These are phyloP conservation scores for Trogon melanurus DNA, from an alignment of 2,113 vertebrate species.

Conservation along the genomic window DNA sequence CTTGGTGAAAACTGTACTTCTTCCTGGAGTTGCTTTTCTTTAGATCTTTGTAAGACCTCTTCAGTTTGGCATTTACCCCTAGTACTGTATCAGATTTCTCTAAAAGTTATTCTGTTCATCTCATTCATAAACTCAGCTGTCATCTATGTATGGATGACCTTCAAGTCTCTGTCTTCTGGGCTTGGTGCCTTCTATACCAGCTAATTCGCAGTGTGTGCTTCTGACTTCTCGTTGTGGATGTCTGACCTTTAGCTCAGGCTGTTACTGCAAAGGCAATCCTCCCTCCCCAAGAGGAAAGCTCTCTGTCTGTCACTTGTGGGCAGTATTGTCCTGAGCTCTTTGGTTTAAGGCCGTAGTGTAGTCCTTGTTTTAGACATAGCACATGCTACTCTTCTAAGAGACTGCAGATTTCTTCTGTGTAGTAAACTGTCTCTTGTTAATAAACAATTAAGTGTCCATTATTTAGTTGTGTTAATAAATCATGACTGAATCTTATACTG, in stretches of 20 bases:
- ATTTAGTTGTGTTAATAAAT: neutral
- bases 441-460: neutral
- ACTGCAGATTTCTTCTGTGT: neutral
- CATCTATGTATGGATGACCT: neutral
- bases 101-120: neutral
- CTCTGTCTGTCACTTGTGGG: neutral
- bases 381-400: neutral
- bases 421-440: neutral
- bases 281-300: neutral
- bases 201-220: neutral
- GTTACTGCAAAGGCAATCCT: neutral
- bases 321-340: neutral
- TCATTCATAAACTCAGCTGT: neutral
- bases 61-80: neutral
- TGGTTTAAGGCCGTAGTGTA: neutral
- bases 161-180: neutral
- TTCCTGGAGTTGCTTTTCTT: neutral
- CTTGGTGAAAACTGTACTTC: neutral
- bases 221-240: neutral
- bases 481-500: neutral
- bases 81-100: neutral
- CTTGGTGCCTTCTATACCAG: neutral
- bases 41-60: neutral
- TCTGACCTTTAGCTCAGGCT: conserved; percentile 14
- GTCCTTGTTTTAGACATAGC: neutral